These are phyloP conservation scores for Parus major DNA, from an alignment of 2,113 vertebrate species.

Conservation along the genomic window DNA sequence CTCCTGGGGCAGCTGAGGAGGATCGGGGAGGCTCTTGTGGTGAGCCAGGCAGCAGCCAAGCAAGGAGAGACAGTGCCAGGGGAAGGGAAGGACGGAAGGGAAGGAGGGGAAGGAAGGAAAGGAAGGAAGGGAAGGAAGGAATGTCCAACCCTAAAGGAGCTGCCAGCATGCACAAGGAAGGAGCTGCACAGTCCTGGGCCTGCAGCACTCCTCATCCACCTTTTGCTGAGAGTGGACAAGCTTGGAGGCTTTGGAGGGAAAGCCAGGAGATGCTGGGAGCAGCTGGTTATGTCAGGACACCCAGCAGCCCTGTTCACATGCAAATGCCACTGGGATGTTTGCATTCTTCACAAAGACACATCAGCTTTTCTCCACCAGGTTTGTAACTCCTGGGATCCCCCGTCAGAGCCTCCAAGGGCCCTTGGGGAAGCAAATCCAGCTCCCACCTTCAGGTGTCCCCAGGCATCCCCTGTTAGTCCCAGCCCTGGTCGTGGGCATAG, in stretches of 20 bases:
- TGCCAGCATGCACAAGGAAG: background rate
- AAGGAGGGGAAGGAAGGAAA: background rate
- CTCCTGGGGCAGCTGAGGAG: background rate
- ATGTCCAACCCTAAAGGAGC: background rate
- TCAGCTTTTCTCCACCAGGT: background rate
- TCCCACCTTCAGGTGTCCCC: background rate
- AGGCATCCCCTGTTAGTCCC: background rate
- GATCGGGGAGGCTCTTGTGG: background rate
- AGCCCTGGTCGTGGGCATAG: background rate
- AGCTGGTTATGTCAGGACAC: background rate
- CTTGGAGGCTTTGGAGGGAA: background rate
- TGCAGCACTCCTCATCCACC: background rate
- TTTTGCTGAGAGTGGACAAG: background rate
- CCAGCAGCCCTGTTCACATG: background rate
- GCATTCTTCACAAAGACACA: background rate
- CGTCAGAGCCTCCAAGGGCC: fast-evolving
- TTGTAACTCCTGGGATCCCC: background rate
- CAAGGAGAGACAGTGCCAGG: background rate
- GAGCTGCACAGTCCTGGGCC: background rate
- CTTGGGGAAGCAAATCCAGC: background rate
- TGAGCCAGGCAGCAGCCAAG: background rate
- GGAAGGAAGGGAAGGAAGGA: background rate
- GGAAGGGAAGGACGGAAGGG: background rate
- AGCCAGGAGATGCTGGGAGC: background rate
- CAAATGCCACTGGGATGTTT: background rate